These are phyloP conservation scores for Phenganax marumi DNA, from an alignment of 92 coral and sea anemone species.

Conservation along the genomic window DNA sequence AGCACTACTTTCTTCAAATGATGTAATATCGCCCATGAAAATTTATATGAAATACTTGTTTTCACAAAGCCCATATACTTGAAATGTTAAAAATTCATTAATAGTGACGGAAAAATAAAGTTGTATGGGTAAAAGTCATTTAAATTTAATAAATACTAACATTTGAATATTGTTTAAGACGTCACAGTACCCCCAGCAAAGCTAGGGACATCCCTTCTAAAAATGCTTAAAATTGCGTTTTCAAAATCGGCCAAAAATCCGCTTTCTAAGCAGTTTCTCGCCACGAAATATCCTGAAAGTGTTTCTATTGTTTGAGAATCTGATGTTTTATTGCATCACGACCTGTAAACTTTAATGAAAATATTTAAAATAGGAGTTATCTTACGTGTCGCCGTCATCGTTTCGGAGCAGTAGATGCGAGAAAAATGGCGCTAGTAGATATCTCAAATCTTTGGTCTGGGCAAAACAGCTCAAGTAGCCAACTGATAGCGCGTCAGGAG, in stretches of 20 bases:
- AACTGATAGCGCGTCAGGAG: neutral
- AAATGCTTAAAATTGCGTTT: neutral
- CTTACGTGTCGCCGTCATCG: slow-evolving; percentile 99
- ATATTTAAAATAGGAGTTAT: neutral
- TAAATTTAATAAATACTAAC: neutral
- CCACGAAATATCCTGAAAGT: neutral
- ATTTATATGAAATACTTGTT: too few species aligned
- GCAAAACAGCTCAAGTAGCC: slow-evolving; percentile 64
- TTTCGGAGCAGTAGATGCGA: slow-evolving; percentile 57
- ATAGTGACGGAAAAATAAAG: neutral
- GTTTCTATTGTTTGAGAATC: neutral
- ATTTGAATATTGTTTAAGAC: neutral
- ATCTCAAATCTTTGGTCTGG: slow-evolving; percentile 65
- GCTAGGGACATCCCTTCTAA: neutral
- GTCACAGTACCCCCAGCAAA: neutral
- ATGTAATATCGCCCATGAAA: too few species aligned
- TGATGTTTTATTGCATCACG: neutral
- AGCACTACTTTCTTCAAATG: neutral
- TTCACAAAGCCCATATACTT: too few species aligned
- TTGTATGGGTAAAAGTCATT: too few species aligned
- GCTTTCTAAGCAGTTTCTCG: neutral
- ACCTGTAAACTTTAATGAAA: neutral
- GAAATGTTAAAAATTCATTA: too few species aligned
- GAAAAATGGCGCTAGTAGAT: slow-evolving; percentile 74
- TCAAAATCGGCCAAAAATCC: neutral